Evolutionary conservation across 2,797 vertebrate species (phyloP).

Genomic region (Channa striata): DNA sequence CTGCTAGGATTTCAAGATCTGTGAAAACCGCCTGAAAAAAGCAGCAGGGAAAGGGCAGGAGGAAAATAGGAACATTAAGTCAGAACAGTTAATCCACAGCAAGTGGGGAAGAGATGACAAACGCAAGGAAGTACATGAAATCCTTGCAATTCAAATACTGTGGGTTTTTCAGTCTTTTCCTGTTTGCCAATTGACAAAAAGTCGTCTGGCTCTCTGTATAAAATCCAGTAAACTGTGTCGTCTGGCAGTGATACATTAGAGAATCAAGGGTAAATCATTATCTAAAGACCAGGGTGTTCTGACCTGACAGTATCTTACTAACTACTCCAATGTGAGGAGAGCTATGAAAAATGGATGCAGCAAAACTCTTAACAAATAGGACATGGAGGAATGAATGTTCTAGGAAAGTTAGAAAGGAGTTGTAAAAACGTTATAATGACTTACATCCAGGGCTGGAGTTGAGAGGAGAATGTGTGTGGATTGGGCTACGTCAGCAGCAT

Average conservation of each 20-base stretch:
- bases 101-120: neutral
- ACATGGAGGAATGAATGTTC: neutral
- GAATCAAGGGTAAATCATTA: neutral
- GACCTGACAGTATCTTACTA: conserved; percentile 18
- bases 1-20: conserved; percentile 97
- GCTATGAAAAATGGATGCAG: conserved; percentile 4
- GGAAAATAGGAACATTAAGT: neutral
- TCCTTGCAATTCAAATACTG: neutral
- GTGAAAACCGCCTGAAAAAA: conserved; percentile 94
- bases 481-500: conserved; percentile 96
- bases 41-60: neutral
- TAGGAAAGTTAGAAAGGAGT: conserved; percentile 9
- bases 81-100: conserved; percentile 11
- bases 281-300: neutral
- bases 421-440: too few relatives aligned
- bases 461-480: conserved; percentile 98
- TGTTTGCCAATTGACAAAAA: neutral
- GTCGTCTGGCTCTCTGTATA: conserved; percentile 8
- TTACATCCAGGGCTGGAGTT: conserved; percentile 95
- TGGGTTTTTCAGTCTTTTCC: too few relatives aligned
- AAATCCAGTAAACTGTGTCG: neutral
- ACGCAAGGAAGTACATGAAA: neutral
- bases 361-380: conserved; percentile 22
- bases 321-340: neutral
- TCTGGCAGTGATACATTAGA: neutral